Evolutionary conservation across 2,888 invertebrate genomes (phyloP).

Genomic region (Zonitis immaculata): DNA sequence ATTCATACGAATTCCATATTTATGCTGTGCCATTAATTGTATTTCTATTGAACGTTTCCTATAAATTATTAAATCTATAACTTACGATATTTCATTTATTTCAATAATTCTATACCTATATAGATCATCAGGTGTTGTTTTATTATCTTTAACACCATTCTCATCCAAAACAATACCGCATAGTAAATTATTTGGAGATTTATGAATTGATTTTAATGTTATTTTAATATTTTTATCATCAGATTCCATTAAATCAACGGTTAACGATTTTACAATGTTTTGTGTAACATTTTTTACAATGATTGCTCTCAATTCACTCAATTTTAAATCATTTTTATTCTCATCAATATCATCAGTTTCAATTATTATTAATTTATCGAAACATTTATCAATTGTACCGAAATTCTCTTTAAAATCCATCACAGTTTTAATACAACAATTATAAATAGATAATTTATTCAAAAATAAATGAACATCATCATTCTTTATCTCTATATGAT

Average conservation of each 20-base stretch:
- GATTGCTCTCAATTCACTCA: constrained; percentile 42
- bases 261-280: constrained; percentile 45
- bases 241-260: constrained; percentile 36
- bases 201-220: constrained; percentile 48
- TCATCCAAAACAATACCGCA: constrained; percentile 62
- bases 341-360: constrained; percentile 15
- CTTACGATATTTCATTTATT: not conserved
- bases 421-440: constrained; percentile 35
- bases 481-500: constrained; percentile 45
- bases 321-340: constrained; percentile 39
- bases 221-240: constrained; percentile 42
- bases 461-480: constrained; percentile 54
- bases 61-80: constrained; percentile 16
- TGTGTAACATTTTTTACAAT: constrained; percentile 42
- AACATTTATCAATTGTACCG: constrained; percentile 29
- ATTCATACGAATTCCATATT: constrained; percentile 57
- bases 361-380: constrained; percentile 24
- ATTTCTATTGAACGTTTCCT: constrained; percentile 61
- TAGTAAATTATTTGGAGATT: constrained; percentile 35
- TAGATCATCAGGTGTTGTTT: constrained; percentile 52
- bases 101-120: constrained; percentile 48
- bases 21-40: constrained; percentile 63
- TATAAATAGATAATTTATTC: constrained; percentile 45
- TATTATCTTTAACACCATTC: constrained; percentile 52
- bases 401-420: constrained; percentile 33